Evolutionary conservation across 1,140 invertebrate genomes (phyloP).

Genomic region (Drosophila teissieri): DNA sequence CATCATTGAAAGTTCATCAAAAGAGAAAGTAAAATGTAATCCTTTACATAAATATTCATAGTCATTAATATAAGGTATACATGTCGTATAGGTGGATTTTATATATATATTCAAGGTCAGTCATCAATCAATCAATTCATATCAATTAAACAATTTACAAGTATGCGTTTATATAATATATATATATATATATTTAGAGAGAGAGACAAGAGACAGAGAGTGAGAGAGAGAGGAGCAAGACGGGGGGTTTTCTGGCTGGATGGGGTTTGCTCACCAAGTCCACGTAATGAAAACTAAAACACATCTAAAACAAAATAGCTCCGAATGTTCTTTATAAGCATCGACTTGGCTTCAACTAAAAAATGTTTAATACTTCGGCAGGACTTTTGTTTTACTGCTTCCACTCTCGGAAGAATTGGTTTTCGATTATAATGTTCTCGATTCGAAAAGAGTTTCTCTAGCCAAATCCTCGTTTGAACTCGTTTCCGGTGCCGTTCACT

Average conservation of each 20-base stretch:
- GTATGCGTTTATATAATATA: constrained; percentile 54
- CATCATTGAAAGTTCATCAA: constrained; percentile 80
- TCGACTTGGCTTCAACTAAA: constrained; percentile 26
- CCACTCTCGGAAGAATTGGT: not conserved
- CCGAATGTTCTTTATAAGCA: constrained; percentile 16
- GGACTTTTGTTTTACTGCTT: constrained; percentile 12
- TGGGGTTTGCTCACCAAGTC: constrained; percentile 69
- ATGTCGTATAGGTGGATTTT: constrained; percentile 49
- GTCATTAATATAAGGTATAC: constrained; percentile 70
- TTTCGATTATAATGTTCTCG: constrained; percentile 10
- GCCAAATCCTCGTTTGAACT: constrained; percentile 22
- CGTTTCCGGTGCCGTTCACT: constrained; percentile 25
- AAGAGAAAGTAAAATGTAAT: constrained; percentile 66
- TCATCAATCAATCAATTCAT: constrained; percentile 67
- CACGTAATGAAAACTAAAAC: constrained; percentile 65
- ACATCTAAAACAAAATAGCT: constrained; percentile 35
- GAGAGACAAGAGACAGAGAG: constrained; percentile 57
- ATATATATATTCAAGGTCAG: constrained; percentile 57
- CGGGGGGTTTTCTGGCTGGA: constrained; percentile 37
- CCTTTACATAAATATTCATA: constrained; percentile 67
- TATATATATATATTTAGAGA: constrained; percentile 51
- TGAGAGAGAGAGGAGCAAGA: constrained; percentile 64
- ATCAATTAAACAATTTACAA: constrained; percentile 67
- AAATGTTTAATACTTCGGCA: constrained; percentile 11
- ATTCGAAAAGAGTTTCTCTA: constrained; percentile 13